phyloP scores from a whole-genome alignment of 2,113 vertebrate genomes.

The Tapirus terrestris region DNA sequence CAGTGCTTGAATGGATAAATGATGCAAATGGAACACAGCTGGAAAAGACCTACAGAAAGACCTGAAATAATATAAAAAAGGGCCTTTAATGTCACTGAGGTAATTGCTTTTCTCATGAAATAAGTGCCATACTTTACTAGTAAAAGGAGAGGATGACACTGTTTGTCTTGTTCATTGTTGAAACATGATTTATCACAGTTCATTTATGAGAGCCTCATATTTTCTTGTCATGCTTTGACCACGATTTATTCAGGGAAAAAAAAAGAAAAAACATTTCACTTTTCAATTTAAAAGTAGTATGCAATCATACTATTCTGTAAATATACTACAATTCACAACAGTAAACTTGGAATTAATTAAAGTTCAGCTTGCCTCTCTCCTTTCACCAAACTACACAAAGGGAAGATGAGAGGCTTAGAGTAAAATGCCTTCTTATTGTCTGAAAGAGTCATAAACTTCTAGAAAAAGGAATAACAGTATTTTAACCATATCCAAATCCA shows the following conservation, averaged over 20 bases:
- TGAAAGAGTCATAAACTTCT: background rate
- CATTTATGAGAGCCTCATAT: conserved; percentile 64
- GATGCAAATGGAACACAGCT: conserved; percentile 61
- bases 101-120: conserved; percentile 72
- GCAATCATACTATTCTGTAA: background rate
- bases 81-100: conserved; percentile 47
- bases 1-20: conserved; percentile 59
- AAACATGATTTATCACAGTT: conserved; percentile 62
- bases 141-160: conserved; percentile 65
- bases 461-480: background rate
- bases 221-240: conserved; percentile 75
- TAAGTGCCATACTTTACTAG: conserved; percentile 57
- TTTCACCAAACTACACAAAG: background rate
- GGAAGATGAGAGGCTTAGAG: background rate
- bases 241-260: conserved; percentile 46
- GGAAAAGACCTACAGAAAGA: conserved; percentile 55
- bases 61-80: conserved; percentile 63
- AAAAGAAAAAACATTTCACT: conserved; percentile 42
- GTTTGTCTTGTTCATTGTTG: conserved; percentile 62
- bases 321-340: conserved; percentile 8
- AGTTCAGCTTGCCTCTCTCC: conserved; percentile 14
- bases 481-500: conserved; percentile 31
- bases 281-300: conserved; percentile 59
- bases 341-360: conserved; percentile 59
- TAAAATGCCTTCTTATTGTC: background rate